Conservation (phyloP, 2,888 invertebrate genomes). For the Taphrorychus bicolor region DNA sequence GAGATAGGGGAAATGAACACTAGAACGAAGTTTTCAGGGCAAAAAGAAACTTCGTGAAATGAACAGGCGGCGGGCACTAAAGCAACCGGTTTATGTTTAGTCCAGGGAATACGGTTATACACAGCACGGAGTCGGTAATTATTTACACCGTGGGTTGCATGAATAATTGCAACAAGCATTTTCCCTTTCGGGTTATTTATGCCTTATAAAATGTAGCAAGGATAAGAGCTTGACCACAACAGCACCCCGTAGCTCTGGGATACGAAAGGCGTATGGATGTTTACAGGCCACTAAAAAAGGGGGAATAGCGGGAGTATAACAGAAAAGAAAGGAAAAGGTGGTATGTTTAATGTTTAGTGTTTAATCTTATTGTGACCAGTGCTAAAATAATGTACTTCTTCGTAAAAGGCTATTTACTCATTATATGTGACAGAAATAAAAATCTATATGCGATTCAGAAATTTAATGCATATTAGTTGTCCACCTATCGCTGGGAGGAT, state of each 20-base stretch:
- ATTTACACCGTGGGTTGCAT: constrained; percentile 34
- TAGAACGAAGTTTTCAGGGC: not conserved
- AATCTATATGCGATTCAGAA: too few relatives aligned
- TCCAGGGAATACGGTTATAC: not conserved
- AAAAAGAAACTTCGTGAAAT: not conserved
- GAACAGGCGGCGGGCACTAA: not conserved
- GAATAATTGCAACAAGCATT: constrained; percentile 30
- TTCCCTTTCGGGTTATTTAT: constrained; percentile 26
- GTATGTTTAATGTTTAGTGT: too few relatives aligned
- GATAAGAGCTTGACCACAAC: constrained; percentile 14
- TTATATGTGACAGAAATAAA: too few relatives aligned
- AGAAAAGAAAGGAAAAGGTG: too few relatives aligned
- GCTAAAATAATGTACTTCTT: too few relatives aligned
- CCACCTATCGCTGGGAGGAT: too few relatives aligned
- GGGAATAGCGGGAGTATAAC: too few relatives aligned
- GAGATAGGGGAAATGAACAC: not conserved
- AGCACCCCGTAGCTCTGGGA: not conserved
- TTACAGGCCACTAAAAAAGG: too few relatives aligned
- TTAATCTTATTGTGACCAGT: too few relatives aligned
- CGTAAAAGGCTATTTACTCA: too few relatives aligned
- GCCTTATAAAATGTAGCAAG: constrained; percentile 7
- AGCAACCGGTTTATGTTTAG: not conserved
- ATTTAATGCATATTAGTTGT: too few relatives aligned
- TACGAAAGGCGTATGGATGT: too few relatives aligned
- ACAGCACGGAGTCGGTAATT: constrained; percentile 30